Evolutionary conservation across 2,113 vertebrate species (phyloP), one percentile per base, ranked within the genome.

Genomic region (Phaetusa simplex): DNA sequence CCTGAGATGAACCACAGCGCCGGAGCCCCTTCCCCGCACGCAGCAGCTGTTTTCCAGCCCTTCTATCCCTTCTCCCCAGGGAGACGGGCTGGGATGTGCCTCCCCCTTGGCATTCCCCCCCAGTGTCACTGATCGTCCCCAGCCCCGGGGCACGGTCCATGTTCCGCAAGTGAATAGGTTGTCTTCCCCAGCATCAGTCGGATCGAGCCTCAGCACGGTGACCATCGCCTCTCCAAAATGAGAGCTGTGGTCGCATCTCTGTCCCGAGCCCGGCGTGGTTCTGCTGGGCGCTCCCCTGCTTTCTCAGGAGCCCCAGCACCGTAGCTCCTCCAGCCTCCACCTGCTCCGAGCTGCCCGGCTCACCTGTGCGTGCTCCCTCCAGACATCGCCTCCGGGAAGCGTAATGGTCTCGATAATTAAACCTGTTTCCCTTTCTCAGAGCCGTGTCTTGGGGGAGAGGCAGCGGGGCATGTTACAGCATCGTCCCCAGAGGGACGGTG

Each of bases 211-310:
- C 53, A 17, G 40, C 26, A 6, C 2, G 5, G 50, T 29, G n/a
- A 15, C 52, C 4, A 1, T 45, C 69, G 56, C 15, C 42, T 88
- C 43, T 86, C 81, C 56, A 9, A 76, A 45, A 8, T 1, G 6
- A 64, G 66, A 58, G 10, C 17, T 3, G 2, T 1, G 6, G 49
- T 67, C 0, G 0, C 6, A 6, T 23, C 55, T 78, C 86, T 1
- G 0, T 59, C 6, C 3, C 0, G 50, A 66, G 50, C 20, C 27
- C 8, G 0, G 9, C 0, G 1, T 11, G 9, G 38, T 84, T 67
- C 65, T 81, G 45, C 74, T 50, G 82, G 40, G 21, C 1, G 5
- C 36, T 66, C n/a, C 40, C 12, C 9, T 36, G 8, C 2, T 1
- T 67, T 53, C 53, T 66, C 50, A 18, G 3, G 9, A 76, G 27